These are phyloP conservation scores for Cheilosia vulpina DNA, from an alignment of 2,888 invertebrate species.

Conservation along the genomic window DNA sequence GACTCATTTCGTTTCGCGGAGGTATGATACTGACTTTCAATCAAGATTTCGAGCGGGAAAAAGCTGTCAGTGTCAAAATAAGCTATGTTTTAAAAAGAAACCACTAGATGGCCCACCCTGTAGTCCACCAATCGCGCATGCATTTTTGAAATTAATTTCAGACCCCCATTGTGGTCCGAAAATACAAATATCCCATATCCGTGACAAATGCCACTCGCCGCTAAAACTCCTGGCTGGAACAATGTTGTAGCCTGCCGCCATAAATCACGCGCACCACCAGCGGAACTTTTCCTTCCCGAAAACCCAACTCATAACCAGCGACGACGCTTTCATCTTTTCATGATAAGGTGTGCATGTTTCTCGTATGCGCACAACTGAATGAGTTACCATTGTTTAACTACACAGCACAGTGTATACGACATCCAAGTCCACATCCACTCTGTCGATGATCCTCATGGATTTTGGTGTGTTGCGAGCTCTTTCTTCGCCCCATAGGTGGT, in stretches of 20 bases:
- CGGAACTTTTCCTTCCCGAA: conserved; percentile 39
- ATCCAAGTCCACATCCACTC: not conserved
- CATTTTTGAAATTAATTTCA: conserved; percentile 34
- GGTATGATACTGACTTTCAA: too few species aligned
- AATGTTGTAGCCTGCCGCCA: conserved; percentile 22
- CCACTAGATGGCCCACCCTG: too few species aligned
- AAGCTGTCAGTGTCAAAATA: too few species aligned
- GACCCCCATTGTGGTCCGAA: conserved; percentile 50
- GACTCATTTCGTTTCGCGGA: too few species aligned
- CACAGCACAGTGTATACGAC: not conserved
- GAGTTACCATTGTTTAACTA: conserved; percentile 33
- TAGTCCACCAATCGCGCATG: conserved; percentile 30
- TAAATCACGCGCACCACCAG: conserved; percentile 55
- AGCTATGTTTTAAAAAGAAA: too few species aligned
- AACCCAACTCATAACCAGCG: conserved; percentile 26
- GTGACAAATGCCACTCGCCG: conserved; percentile 61
- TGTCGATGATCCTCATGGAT: conserved; percentile 47
- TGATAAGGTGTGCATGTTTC: not conserved
- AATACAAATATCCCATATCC: not conserved
- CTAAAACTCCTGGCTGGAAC: conserved; percentile 59
- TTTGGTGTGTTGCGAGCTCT: conserved; percentile 3
- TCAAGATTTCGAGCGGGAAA: too few species aligned
- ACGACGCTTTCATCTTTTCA: conserved; percentile 29
- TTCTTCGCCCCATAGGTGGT: conserved; percentile 79
- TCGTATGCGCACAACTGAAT: conserved; percentile 30